Evolutionary conservation across 2,888 invertebrate genomes (phyloP).

Genomic region (Diarsia mendica): DNA sequence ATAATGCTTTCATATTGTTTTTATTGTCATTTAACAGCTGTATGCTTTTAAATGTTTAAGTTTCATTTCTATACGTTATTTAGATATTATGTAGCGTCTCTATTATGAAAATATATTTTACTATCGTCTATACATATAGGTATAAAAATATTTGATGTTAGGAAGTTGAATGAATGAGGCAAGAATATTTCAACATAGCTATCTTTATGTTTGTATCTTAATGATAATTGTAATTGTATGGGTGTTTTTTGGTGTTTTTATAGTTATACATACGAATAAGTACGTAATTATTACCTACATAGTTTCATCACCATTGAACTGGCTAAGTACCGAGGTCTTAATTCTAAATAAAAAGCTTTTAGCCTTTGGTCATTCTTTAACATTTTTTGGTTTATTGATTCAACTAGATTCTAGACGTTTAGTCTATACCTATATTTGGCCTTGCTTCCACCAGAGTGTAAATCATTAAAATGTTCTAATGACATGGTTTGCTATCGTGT

Average conservation of each 20-base stretch:
- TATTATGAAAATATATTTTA: constrained; percentile 75
- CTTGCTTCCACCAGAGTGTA: constrained; percentile 64
- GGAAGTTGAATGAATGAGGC: constrained; percentile 80
- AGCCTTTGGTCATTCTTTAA: constrained; percentile 87
- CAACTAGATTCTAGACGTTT: constrained; percentile 74
- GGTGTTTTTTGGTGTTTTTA: constrained; percentile 61
- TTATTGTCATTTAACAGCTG: constrained; percentile 74
- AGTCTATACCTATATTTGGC: constrained; percentile 81
- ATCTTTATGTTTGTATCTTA: constrained; percentile 55
- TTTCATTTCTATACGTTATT: constrained; percentile 39
- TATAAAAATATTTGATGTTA: constrained; percentile 79
- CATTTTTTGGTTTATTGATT: constrained; percentile 82
- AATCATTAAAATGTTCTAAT: constrained; percentile 56
- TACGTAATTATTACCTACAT: constrained; percentile 59
- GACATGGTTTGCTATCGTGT: constrained; percentile 63
- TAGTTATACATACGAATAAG: constrained; percentile 47
- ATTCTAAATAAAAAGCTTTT: constrained; percentile 83
- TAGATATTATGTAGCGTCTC: constrained; percentile 66
- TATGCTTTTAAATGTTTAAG: constrained; percentile 50
- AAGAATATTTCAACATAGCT: constrained; percentile 80
- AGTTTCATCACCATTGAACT: constrained; percentile 57
- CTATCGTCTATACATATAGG: constrained; percentile 69
- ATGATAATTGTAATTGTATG: constrained; percentile 37
- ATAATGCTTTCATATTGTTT: constrained; percentile 47
- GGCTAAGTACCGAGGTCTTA: constrained; percentile 68